Evolutionary conservation across 2,797 vertebrate species (phyloP).

Genomic region (Smutsia gigantea): DNA sequence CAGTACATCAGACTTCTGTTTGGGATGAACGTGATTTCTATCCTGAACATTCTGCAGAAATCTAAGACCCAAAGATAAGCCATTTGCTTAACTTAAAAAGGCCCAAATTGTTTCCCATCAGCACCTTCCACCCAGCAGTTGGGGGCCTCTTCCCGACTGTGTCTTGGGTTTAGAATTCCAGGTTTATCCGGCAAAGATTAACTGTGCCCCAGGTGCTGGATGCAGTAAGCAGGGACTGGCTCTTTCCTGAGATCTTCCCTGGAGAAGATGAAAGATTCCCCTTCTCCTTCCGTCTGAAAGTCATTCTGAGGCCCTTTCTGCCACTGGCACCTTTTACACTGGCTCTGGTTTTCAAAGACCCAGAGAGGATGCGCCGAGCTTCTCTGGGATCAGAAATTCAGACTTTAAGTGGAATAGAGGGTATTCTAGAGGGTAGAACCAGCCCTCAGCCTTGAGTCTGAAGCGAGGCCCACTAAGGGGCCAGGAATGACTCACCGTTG

Average conservation of each 20-base stretch:
- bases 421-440: not conserved
- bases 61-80: not conserved
- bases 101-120: not conserved
- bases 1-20: not conserved
- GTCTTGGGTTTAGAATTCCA: not conserved
- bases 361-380: not conserved
- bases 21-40: not conserved
- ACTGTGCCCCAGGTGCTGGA: not conserved
- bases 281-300: not conserved
- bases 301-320: rapidly evolving
- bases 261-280: not conserved
- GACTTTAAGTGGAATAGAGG: not conserved
- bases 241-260: not conserved
- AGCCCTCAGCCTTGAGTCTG: not conserved
- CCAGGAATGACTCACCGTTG: not conserved
- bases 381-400: not conserved
- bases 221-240: not conserved
- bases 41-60: not conserved
- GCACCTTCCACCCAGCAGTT: not conserved
- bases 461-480: not conserved
- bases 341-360: not conserved
- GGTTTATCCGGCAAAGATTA: not conserved
- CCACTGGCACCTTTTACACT: rapidly evolving
- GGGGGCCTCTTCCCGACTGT: too few species aligned
- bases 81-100: not conserved